phyloP scores from a whole-genome alignment of 2,888 invertebrate species.

The Abscondita cerata region DNA sequence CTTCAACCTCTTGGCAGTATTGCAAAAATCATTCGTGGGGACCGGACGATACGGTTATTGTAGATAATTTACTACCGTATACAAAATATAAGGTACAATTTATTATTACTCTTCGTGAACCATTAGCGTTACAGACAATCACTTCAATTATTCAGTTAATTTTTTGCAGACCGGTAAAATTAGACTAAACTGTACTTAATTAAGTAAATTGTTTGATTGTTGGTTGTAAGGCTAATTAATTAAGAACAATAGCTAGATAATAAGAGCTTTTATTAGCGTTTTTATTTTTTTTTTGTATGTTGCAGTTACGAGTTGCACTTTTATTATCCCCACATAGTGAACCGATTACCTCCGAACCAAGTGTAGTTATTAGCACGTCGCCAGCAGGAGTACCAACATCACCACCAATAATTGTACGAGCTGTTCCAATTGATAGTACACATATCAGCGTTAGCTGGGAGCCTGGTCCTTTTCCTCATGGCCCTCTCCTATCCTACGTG shows the following conservation, averaged over 20 bases:
- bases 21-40: constrained; percentile 77
- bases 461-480: constrained; percentile 86
- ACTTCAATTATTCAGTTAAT: too few species aligned
- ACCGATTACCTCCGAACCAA: constrained; percentile 71
- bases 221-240: too few species aligned
- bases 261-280: too few species aligned
- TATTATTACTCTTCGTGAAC: too few species aligned
- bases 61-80: constrained; percentile 84
- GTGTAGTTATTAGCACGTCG: constrained; percentile 77
- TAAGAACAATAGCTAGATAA: too few species aligned
- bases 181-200: too few species aligned
- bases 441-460: constrained; percentile 89
- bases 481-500: constrained; percentile 86
- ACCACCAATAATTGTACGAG: constrained; percentile 75
- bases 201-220: too few species aligned
- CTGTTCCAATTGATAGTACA: constrained; percentile 80
- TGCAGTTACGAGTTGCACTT: constrained; percentile 86
- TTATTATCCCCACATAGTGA: constrained; percentile 74
- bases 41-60: constrained; percentile 66
- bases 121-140: too few species aligned
- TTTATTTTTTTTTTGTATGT: constrained; percentile 22
- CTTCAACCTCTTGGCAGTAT: constrained; percentile 81
- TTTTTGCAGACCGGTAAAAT: too few species aligned
- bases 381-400: constrained; percentile 79
- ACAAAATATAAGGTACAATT: constrained; percentile 83